Conservation (phyloP, 2,888 invertebrate species). For the Anthophora plumipes region DNA sequence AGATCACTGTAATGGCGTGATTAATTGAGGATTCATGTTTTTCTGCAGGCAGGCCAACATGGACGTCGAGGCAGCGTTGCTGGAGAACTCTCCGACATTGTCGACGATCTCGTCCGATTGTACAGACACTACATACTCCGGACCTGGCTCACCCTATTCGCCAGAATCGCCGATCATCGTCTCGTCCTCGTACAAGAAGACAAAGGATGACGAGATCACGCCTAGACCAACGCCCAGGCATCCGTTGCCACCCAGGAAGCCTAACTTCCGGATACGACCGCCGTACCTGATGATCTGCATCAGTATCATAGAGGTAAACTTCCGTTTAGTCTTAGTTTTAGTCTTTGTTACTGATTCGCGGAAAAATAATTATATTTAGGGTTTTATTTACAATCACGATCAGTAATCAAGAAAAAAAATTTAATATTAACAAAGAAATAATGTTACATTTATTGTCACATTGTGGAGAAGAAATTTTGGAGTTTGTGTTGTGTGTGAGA, state of each 20-base stretch:
- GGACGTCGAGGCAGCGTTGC: constrained; percentile 82
- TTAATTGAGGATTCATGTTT: constrained; percentile 13
- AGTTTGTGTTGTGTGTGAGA: no score
- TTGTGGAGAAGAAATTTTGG: no score
- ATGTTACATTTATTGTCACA: no score
- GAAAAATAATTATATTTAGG: no score
- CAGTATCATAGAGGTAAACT: constrained; percentile 81
- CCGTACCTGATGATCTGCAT: constrained; percentile 83
- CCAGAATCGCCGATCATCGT: constrained; percentile 75
- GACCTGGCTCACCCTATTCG: constrained; percentile 73
- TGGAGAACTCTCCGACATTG: constrained; percentile 82
- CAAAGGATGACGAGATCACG: constrained; percentile 75
- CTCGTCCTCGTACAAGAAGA: constrained; percentile 74
- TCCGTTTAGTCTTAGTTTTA: neutral
- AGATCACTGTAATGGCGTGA: no score
- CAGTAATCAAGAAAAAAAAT: no score
- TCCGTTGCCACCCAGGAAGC: constrained; percentile 76
- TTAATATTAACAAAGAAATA: no score
- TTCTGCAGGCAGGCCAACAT: constrained; percentile 74
- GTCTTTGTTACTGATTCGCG: no score
- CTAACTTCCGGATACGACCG: constrained; percentile 82
- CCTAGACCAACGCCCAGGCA: constrained; percentile 77
- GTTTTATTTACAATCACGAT: no score
- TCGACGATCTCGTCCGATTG: constrained; percentile 81
- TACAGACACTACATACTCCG: constrained; percentile 77